Evolutionary conservation across 2,797 vertebrate genomes (phyloP).

Genomic region (Petrocephalus schoutedeni): DNA sequence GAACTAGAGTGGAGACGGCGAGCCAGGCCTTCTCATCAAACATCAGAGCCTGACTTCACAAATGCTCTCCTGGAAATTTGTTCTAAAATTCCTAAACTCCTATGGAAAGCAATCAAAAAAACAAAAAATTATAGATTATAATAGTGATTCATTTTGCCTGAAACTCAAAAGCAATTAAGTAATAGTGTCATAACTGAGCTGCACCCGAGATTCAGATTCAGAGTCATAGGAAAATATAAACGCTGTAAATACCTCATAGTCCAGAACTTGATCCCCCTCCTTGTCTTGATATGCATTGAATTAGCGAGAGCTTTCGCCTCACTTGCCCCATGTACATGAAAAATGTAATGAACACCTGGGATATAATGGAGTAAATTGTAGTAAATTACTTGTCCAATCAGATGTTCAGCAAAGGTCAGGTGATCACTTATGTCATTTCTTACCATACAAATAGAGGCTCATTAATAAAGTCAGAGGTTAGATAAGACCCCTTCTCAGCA

Average conservation of each 20-base stretch:
- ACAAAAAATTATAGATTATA: not conserved
- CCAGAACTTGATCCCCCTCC: constrained; percentile 63
- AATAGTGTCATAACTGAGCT: constrained; percentile 18
- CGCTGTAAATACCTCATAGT: constrained; percentile 45
- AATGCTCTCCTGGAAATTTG: no score
- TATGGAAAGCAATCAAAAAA: not conserved
- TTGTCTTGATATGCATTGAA: constrained; percentile 66
- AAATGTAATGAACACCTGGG: constrained; percentile 56
- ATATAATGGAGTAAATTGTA: constrained; percentile 50
- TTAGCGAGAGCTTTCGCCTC: constrained; percentile 61
- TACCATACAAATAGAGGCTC: constrained; percentile 21
- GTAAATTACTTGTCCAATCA: constrained; percentile 46
- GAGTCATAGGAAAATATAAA: constrained; percentile 58
- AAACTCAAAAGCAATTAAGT: not conserved
- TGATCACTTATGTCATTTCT: constrained; percentile 8
- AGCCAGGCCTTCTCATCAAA: no score
- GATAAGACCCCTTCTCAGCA: not conserved
- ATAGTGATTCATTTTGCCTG: not conserved
- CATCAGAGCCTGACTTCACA: no score
- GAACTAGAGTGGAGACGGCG: no score
- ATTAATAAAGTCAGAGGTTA: no score
- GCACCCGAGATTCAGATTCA: constrained; percentile 44
- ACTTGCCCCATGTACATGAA: constrained; percentile 52
- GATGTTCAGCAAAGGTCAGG: constrained; percentile 17
- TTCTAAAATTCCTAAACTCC: no score